Evolutionary conservation across 1,140 invertebrate genomes (phyloP).

Genomic region (Yoshiicerus persimilis): DNA sequence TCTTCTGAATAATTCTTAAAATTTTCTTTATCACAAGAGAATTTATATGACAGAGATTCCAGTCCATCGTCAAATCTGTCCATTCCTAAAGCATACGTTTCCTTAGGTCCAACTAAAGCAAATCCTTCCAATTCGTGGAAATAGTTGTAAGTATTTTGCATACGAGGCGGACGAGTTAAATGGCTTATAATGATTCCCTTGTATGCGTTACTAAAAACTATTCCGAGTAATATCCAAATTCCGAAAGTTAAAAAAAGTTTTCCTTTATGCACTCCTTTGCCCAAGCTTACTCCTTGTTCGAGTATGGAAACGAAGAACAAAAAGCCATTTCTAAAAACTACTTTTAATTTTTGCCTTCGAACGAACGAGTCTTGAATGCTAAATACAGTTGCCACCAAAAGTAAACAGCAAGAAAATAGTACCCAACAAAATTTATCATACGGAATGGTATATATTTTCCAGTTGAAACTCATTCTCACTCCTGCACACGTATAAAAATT

Average conservation of each 20-base stretch:
- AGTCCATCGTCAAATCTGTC: background rate
- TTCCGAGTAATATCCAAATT: background rate
- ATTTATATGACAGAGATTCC: background rate
- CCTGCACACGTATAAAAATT: background rate
- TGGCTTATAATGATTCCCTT: background rate
- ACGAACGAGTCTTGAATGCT: background rate
- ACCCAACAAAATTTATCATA: background rate
- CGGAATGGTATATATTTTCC: background rate
- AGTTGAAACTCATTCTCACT: background rate
- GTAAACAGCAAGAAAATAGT: background rate
- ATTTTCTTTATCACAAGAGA: no score
- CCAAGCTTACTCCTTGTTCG: background rate
- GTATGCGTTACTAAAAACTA: background rate
- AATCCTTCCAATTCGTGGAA: background rate
- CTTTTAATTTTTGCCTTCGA: background rate
- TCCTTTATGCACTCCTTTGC: background rate
- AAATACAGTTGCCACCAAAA: background rate
- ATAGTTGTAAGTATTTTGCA: background rate
- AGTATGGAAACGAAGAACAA: background rate
- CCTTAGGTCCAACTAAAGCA: background rate
- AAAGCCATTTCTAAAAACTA: background rate
- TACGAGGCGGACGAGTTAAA: background rate
- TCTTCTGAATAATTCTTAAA: no score
- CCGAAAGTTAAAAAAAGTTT: background rate
- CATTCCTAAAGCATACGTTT: no score